Evolutionary conservation across 2,113 vertebrate genomes (phyloP).

Genomic region (Eulemur rufifrons): DNA sequence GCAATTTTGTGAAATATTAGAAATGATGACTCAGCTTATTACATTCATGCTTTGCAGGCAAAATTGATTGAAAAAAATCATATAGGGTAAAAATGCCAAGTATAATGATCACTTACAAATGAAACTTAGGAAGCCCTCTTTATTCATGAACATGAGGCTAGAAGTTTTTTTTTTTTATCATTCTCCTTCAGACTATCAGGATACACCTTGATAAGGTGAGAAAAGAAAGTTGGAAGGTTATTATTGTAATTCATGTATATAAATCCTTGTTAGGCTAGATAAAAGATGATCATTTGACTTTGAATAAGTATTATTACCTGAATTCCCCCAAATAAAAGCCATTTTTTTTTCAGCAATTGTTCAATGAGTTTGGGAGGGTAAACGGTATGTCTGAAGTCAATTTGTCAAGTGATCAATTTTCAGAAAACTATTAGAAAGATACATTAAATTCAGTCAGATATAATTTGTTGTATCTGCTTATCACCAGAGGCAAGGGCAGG

Average conservation of each 20-base stretch:
- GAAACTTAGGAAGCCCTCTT: conserved; percentile 21
- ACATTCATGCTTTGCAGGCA: conserved; percentile 17
- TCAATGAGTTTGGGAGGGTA: neutral
- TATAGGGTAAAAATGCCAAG: neutral
- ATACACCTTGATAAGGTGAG: neutral
- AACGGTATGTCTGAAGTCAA: neutral
- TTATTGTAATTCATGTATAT: neutral
- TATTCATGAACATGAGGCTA: neutral
- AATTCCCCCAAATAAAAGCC: neutral
- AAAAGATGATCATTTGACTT: neutral
- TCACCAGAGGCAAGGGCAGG: neutral
- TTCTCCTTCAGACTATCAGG: neutral
- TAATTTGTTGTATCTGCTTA: neutral
- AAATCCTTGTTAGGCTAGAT: neutral
- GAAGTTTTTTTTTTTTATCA: neutral
- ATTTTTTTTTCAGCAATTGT: neutral
- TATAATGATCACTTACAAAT: conserved; percentile 17
- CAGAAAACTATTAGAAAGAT: neutral
- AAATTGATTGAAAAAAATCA: conserved; percentile 38
- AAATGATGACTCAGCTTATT: conserved; percentile 47
- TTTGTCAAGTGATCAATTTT: conserved; percentile 16
- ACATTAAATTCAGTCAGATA: neutral
- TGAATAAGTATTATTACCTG: neutral
- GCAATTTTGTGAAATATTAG: conserved; percentile 25
- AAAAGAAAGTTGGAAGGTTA: neutral